A percentile compares a stretch with the other conserved stretches of the same genome.
Evolutionary conservation across 2,113 vertebrate species (phyloP).

Genomic region (Butastur rufipennis): DNA sequence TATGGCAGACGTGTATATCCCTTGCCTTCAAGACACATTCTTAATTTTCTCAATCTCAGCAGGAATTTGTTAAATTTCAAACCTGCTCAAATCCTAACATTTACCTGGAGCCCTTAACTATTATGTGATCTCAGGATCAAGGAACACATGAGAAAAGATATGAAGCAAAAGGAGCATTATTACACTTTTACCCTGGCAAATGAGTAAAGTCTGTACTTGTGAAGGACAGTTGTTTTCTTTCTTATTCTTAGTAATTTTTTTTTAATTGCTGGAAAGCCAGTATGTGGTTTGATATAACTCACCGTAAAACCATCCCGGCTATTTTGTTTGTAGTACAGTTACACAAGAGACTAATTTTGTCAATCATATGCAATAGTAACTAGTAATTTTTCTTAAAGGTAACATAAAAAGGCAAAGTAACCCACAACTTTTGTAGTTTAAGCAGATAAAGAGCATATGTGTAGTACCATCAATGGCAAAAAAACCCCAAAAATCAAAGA

Average conservation of each 20-base stretch:
- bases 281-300: not conserved
- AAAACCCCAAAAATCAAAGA: not conserved
- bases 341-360: not conserved
- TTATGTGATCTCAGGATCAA: not conserved
- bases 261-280: not conserved
- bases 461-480: not conserved
- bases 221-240: not conserved
- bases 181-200: not conserved
- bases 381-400: not conserved
- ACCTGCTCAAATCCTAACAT: not conserved
- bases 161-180: not conserved
- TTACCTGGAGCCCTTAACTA: not conserved
- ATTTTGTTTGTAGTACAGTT: not conserved
- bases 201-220: rapidly evolving
- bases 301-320: not conserved
- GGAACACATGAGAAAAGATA: not conserved
- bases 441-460: not conserved
- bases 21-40: not conserved
- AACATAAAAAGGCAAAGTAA: not conserved
- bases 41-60: not conserved
- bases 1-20: not conserved
- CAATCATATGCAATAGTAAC: not conserved
- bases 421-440: rapidly evolving
- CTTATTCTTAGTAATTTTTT: not conserved
- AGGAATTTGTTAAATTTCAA: not conserved